Percentiles rank a stretch among this genome's conserved stretches.
Evolutionary conservation across 92 coral and sea anemone genomes (phyloP).

Genomic region (Paragorgia papillata): DNA sequence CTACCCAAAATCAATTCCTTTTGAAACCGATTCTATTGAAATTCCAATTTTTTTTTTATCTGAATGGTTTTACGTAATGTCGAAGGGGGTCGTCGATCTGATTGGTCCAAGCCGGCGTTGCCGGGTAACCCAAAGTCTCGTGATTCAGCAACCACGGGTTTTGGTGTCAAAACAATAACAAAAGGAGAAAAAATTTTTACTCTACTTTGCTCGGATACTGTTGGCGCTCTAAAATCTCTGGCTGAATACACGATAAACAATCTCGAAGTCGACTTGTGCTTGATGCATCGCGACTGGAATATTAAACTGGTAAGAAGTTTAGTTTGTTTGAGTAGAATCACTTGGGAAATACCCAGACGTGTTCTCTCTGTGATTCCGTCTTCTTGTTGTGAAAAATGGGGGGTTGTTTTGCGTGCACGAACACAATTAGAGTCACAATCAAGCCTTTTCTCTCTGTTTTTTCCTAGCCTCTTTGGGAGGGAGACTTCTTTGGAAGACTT

Average conservation of each 20-base stretch:
- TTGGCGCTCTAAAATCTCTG: constrained; percentile 36
- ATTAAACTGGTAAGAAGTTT: constrained; percentile 23
- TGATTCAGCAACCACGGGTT: constrained; percentile 73
- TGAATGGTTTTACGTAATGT: neutral
- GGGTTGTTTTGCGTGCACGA: constrained; percentile 59
- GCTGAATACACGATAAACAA: constrained; percentile 3
- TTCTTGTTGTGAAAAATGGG: constrained; percentile 43
- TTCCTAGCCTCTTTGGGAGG: constrained; percentile 72
- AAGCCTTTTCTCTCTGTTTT: constrained; percentile 56
- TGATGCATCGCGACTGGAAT: constrained; percentile 32
- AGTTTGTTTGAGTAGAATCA: neutral
- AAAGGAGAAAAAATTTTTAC: constrained; percentile 60
- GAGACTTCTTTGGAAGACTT: constrained; percentile 40
- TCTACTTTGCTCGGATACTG: constrained; percentile 57
- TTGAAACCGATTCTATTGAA: no score
- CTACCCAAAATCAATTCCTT: no score
- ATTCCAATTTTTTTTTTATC: neutral
- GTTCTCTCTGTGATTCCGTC: no score
- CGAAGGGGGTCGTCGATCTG: constrained; percentile 65
- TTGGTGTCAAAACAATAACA: constrained; percentile 98
- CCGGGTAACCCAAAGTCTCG: constrained; percentile 93
- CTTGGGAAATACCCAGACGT: constrained; percentile 12
- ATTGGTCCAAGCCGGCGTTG: constrained; percentile 67
- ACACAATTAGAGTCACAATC: constrained; percentile 67
- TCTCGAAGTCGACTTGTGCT: neutral